phyloP scores from a whole-genome alignment of 2,888 invertebrate species.

The Asteroscopus sphinx region DNA sequence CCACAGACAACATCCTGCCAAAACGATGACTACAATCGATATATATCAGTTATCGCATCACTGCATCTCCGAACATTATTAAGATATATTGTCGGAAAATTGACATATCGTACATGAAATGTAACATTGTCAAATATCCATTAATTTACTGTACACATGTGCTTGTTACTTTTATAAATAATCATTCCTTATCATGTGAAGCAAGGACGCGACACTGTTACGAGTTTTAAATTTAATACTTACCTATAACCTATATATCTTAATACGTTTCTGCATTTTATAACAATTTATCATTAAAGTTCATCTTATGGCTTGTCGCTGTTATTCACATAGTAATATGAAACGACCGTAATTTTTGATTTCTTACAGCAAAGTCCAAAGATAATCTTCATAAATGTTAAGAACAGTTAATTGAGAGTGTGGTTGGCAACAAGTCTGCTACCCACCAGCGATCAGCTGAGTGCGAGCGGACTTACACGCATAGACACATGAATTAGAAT shows the following conservation, averaged over 20 bases:
- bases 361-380: conserved; percentile 1
- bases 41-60: conserved; percentile 62
- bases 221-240: conserved; percentile 60
- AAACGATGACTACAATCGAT: conserved; percentile 60
- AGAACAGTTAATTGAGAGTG: conserved; percentile 27
- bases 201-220: conserved; percentile 78
- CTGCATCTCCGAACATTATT: conserved; percentile 61
- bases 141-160: conserved; percentile 54
- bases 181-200: conserved; percentile 75
- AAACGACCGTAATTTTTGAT: conserved; percentile 6
- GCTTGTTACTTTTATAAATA: conserved; percentile 74
- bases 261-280: conserved; percentile 58
- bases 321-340: conserved; percentile 4
- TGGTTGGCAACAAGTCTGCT: conserved; percentile 49
- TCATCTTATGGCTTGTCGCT: conserved; percentile 10
- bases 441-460: conserved; percentile 38
- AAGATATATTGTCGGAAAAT: conserved; percentile 60
- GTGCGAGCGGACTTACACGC: conserved; percentile 27
- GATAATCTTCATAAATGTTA: conserved; percentile 17
- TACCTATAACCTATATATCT: conserved; percentile 19
- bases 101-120: conserved; percentile 46
- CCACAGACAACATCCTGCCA: conserved; percentile 63
- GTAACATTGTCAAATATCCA: conserved; percentile 61
- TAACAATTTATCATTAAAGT: conserved; percentile 17
- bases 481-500: neutral